Evolutionary conservation across 2,113 vertebrate genomes (phyloP), one percentile per base, ranked within the genome.

Genomic region (Cranoglanis bouderius): DNA sequence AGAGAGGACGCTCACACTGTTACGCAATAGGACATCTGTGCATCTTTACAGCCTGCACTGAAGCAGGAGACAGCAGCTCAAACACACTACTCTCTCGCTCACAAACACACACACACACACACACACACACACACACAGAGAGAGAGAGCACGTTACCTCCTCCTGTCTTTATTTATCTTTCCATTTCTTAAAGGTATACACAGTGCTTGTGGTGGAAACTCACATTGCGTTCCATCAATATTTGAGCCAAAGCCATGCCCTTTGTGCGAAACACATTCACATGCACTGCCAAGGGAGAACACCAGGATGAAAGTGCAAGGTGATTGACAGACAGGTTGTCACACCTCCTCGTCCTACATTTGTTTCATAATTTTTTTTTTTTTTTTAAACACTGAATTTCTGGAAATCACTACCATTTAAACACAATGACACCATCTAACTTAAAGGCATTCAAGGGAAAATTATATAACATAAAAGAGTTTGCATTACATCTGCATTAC

Each of bases 11-110:
- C 92, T 93, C 88, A 84, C 77, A 70, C 90, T 92, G 92, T 95
- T 96, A 94, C 89, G 92, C 94, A 96, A 95, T 91, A 85, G 94
- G 92, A 94, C 94, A 95, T 95, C 94, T 95, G 94, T 90, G 94
- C 91, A 87, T 92, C 90, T 94, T 91, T 86, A 84, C 93, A 92
- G 93, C 93, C 93, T 93, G 92, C 93, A 93, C 82, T 91, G 92
- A 92, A 94, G 94, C 91, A 92, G 92, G 91, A 95, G 92, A 93
- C 91, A 92, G 92, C 93, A 95, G 91, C 92, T 93, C 92, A 91
- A 55, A 14, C 46, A 72, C 59, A 61, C 67, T 86, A 63, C 81
- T 67, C 87, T 63, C 70, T 8, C n/a, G 21, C 78, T 9, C 29
- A 35, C 78, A 21, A 51, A 35, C 24, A 13, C 14, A 24, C 46